These are phyloP conservation scores for Gallinago stenura DNA, from an alignment of 2,797 vertebrate genomes.

Conservation along the genomic window DNA sequence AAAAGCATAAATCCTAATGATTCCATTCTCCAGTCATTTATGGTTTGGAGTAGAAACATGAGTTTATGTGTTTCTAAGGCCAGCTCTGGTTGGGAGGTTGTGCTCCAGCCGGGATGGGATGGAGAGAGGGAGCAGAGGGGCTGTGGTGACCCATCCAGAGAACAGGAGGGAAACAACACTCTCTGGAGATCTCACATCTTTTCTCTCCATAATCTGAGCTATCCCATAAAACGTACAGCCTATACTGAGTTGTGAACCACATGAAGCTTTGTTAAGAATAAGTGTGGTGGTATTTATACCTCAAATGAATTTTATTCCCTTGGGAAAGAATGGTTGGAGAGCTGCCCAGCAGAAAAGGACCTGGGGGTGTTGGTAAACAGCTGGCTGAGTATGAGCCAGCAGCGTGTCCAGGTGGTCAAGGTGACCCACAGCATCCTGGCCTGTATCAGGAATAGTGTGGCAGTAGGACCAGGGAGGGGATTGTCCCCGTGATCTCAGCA, in stretches of 20 bases:
- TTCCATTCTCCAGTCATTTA: not conserved
- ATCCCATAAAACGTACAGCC: not conserved
- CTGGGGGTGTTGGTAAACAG: not conserved
- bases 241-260: not conserved
- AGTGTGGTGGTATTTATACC: not conserved
- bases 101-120: fast-evolving
- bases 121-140: not conserved
- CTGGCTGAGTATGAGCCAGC: not conserved
- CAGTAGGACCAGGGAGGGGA: no score
- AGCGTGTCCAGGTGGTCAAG: no score
- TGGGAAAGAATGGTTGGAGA: not conserved
- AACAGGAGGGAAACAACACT: not conserved
- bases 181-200: not conserved
- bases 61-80: not conserved
- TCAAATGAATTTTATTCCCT: not conserved
- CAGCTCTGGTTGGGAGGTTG: not conserved
- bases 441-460: no score
- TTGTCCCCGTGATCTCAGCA: no score
- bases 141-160: not conserved
- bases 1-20: not conserved
- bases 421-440: no score
- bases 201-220: not conserved
- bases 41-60: not conserved
- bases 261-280: not conserved
- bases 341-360: not conserved